Percentiles rank a stretch among this genome's conserved stretches.
phyloP scores from a whole-genome alignment of 2,113 vertebrate genomes.

The Rhineura floridana region DNA sequence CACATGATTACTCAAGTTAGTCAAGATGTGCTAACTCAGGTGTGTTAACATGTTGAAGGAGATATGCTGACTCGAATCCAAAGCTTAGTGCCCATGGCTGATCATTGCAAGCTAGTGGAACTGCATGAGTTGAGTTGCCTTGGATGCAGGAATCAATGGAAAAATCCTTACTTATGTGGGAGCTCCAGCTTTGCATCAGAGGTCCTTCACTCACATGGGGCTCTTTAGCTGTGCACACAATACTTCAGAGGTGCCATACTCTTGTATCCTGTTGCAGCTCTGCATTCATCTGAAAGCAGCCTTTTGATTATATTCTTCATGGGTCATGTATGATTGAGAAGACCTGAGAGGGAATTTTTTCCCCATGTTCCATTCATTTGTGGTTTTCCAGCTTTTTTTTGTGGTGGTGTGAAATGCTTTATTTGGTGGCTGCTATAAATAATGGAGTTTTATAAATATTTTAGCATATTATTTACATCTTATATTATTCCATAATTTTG shows the following conservation, averaged over 20 bases:
- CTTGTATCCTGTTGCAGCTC: neutral
- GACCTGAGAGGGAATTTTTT: neutral
- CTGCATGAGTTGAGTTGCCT: neutral
- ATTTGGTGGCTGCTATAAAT: neutral
- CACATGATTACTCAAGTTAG: neutral
- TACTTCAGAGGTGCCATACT: neutral
- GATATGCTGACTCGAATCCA: neutral
- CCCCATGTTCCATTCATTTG: too few species aligned
- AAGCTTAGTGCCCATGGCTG: neutral
- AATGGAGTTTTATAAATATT: neutral
- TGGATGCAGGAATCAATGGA: neutral
- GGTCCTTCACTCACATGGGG: neutral
- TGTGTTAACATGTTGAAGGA: neutral
- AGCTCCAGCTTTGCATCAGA: neutral
- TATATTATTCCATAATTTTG: neutral
- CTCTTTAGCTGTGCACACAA: neutral
- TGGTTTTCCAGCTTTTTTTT: neutral
- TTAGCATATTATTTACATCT: neutral
- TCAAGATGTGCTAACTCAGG: neutral
- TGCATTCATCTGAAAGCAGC: neutral
- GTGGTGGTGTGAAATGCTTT: neutral
- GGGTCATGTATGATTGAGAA: neutral
- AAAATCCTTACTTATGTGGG: neutral
- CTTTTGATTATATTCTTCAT: neutral
- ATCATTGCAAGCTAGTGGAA: neutral